Base-by-base conservation (phyloP, 2,113 vertebrate species). In the Oceanites oceanicus region DNA sequence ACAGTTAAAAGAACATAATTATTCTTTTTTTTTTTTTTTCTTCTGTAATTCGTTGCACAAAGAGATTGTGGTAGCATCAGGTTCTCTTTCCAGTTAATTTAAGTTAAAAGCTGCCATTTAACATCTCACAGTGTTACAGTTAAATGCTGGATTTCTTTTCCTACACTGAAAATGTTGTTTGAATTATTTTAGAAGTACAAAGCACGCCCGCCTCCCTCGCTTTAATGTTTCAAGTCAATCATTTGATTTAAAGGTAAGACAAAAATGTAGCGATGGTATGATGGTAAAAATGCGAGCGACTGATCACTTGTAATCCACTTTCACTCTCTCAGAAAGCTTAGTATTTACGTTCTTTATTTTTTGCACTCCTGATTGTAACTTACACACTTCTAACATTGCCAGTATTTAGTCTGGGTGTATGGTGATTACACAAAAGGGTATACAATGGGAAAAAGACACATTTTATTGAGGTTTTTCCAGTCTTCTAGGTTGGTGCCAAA, bases 401-500 rank as follows among this genome's bases (percentile, higher is more conserved):
- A 90, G 88, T 97, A 96, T 97, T 97, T 97, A 94, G 76, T 94
- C 93, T 95, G 93, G 92, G 75, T 93, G 94, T 97, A 58, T 94
- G 97, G 92, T 98, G 97, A 94, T 92, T 93, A 97, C 91, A 91
- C 91, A 88, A 72, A 95, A 65, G 91, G 88, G 91, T 91, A 96
- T 86, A 86, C 59, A 83, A 6, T 91, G 87, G 88, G 84, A 94
- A 96, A 90, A 97, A 87, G 96, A 97, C 88, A 95, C 88, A 26
- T 82, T 96, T 97, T 87, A 88, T 92, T 96, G 65, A 91, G 70
- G 90, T 97, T 97, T 91, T 98, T 98, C 94, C 98, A 97, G 97
- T 98, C 97, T 97, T 98, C 97, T 98, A 97, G 96, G 95, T 98
- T 98, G 97, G 97, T 98, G 98, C 98, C 98, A 98, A 98, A 97